These are phyloP conservation scores for Ganaspis sp. DNA, from an alignment of 1,140 invertebrate species.

Conservation along the genomic window DNA sequence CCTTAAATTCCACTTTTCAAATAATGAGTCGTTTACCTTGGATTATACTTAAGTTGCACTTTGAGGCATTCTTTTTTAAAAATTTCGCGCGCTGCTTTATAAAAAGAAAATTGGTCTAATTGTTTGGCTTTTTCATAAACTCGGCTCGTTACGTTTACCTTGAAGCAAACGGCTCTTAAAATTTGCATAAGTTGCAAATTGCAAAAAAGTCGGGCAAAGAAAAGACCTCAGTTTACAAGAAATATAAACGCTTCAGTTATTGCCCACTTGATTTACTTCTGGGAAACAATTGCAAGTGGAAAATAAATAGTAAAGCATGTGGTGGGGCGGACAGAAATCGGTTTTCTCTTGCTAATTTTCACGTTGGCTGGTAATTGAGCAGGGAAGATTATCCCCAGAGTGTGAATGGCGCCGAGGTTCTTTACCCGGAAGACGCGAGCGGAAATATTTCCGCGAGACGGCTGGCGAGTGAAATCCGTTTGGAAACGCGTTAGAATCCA, in stretches of 20 bases:
- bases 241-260: not conserved
- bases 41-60: too few species aligned
- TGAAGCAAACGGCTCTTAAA: not conserved
- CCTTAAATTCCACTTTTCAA: too few species aligned
- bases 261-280: slow-evolving; percentile 5
- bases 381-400: not conserved
- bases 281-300: not conserved
- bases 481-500: slow-evolving; percentile 64
- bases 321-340: not conserved
- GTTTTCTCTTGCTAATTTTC: slow-evolving; percentile 2
- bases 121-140: not conserved
- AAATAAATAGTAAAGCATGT: slow-evolving; percentile 12
- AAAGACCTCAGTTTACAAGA: not conserved
- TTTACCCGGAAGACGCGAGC: slow-evolving; percentile 48
- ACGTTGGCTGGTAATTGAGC: not conserved
- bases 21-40: too few species aligned
- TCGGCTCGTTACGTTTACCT: not conserved
- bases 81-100: too few species aligned
- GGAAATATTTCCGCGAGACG: slow-evolving; percentile 61
- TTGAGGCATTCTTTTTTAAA: too few species aligned
- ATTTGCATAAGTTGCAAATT: not conserved
- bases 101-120: not conserved
- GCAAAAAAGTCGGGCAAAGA: not conserved
- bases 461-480: slow-evolving; percentile 64
- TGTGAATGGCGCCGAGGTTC: slow-evolving; percentile 38